Evolutionary conservation across 2,113 vertebrate genomes (phyloP).

Genomic region (Jacana jacana): DNA sequence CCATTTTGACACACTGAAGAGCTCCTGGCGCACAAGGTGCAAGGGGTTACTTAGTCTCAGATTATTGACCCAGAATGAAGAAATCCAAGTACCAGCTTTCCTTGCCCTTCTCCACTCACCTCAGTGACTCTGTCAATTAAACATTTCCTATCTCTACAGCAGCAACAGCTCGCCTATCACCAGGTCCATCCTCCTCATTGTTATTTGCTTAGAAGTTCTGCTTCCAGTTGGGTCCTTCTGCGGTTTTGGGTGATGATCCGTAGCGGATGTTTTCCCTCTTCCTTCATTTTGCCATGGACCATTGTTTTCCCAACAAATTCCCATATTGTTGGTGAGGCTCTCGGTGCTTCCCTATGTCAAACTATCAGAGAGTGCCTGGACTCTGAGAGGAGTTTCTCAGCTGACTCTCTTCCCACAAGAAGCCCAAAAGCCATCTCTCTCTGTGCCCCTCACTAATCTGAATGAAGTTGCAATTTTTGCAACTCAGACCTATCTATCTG

Average conservation of each 20-base stretch:
- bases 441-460: neutral
- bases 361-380: neutral
- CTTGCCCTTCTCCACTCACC: neutral
- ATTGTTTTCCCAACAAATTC: neutral
- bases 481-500: neutral
- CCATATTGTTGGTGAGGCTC: neutral
- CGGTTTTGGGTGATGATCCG: neutral
- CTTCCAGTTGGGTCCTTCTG: neutral
- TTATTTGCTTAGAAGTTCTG: neutral
- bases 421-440: neutral
- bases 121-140: constrained; percentile 24
- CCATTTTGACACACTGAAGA: constrained; percentile 34
- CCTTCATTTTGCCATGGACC: neutral
- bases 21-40: constrained; percentile 9
- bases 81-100: constrained; percentile 15
- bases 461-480: neutral
- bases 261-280: neutral
- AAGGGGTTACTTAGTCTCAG: constrained; percentile 49
- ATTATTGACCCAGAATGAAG: constrained; percentile 39
- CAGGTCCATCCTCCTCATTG: neutral
- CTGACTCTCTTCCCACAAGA: neutral
- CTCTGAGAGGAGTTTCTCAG: neutral
- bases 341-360: neutral
- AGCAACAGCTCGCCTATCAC: neutral
- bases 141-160: neutral